Base-by-base conservation (phyloP, 2,888 invertebrate species). In the Tholera decimalis region DNA sequence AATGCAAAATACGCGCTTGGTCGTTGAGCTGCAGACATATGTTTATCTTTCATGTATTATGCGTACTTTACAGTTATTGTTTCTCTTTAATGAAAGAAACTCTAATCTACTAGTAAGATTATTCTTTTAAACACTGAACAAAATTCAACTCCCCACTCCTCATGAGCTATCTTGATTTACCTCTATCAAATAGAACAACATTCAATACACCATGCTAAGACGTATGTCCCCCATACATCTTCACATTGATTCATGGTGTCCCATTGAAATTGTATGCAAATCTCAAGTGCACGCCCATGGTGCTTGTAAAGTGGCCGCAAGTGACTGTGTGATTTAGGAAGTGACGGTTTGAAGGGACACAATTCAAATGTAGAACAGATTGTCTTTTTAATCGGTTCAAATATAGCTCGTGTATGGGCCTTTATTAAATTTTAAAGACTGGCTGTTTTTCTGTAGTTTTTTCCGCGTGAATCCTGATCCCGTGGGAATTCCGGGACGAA, bases 211-310 rank as follows among this genome's bases (percentile, higher is more conserved):
- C 1, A 15, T 79, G 75, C 75, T 79, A 80, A 82, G 81, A 76
- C 63, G 73, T 73, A 83, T 86, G 83, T 83, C 88, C 84, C 86
- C 79, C 79, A 88, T 90, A 86, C 84, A 81, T 91, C 90, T 90
- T 88, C 85, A 41, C 39, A 56, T 66, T 82, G 82, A 82, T 82
- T 76, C 76, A 82, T 76, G 55, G 59, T 18, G 82, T 60, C 65
- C 63, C 84, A 84, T 86, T 86, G 85, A 87, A 89, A 89, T 90
- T 88, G 89, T 89, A 93, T 93, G 93, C 91, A 92, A 93, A 93
- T 93, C 86, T 84, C 74, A 87, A 83, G 84, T 85, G 90, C 88
- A 87, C 78, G 82, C 79, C 85, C 89, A 89, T 77, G 80, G 70
- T 83, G 85, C 88, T 87, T 80, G 77, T 70, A 70, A 75, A 87